Conservation (phyloP, 2,888 invertebrate genomes). For the Synanthedon tipuliformis region DNA sequence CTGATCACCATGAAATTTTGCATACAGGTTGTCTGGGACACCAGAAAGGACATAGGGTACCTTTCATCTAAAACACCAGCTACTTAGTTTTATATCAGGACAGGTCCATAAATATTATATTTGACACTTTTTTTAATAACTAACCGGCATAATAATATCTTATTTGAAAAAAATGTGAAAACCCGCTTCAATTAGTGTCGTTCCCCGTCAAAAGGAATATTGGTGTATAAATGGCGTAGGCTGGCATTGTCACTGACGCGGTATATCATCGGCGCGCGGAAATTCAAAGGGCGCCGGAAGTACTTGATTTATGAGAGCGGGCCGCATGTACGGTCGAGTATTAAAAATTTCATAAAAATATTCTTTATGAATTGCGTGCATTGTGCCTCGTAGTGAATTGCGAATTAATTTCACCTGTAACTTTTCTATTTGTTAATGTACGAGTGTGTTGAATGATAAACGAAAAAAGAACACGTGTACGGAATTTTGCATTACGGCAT, state of each 20-base stretch:
- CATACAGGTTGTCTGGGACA: no score
- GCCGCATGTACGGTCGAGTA: conserved; percentile 48
- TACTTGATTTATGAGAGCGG: conserved; percentile 59
- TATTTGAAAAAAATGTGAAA: background rate
- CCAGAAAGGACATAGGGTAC: no score
- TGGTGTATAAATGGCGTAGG: conserved; percentile 37
- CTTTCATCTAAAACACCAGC: no score
- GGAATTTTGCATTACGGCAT: no score
- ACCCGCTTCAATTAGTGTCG: conserved; percentile 43
- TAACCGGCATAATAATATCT: no score
- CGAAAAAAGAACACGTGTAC: no score
- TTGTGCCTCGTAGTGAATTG: conserved; percentile 18
- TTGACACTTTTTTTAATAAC: conserved; percentile 8
- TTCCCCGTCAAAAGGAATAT: conserved; percentile 47
- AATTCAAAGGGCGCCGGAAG: conserved; percentile 61
- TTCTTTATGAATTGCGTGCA: conserved; percentile 45
- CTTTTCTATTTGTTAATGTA: background rate
- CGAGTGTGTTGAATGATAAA: no score
- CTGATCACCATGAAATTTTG: no score
- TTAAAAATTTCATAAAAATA: conserved; percentile 63
- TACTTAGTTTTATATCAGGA: no score
- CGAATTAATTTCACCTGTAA: conserved; percentile 14
- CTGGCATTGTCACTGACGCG: conserved; percentile 54
- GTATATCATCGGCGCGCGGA: conserved; percentile 54
- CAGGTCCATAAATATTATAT: no score